These are phyloP conservation scores for Campylomormyrus tamandua DNA, from an alignment of 2,113 vertebrate species.

Conservation along the genomic window DNA sequence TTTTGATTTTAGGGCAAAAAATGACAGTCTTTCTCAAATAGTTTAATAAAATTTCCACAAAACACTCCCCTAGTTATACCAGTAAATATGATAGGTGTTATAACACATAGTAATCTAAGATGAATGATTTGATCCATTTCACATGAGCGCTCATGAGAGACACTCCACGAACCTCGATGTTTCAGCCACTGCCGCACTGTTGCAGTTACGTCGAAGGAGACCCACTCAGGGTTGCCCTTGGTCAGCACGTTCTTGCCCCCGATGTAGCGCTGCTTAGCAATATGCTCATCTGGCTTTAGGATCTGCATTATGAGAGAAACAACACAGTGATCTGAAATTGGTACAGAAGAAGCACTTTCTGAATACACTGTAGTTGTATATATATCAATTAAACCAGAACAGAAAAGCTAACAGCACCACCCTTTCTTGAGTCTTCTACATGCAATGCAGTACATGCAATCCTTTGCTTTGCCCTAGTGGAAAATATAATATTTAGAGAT, in stretches of 20 bases:
- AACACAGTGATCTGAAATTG: background rate
- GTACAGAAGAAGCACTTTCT: background rate
- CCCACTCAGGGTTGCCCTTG: slow-evolving; percentile 73
- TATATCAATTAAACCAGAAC: background rate
- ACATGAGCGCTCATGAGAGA: background rate
- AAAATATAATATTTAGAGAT: background rate
- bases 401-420: background rate
- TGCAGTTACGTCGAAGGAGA: slow-evolving; percentile 87
- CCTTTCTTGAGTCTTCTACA: background rate
- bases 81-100: background rate
- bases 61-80: background rate
- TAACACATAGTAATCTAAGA: background rate
- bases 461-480: background rate
- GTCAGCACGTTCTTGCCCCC: slow-evolving; percentile 80
- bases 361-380: background rate
- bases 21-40: background rate
- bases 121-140: background rate
- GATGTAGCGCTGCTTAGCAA: slow-evolving; percentile 82
- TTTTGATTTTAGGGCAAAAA: background rate
- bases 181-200: slow-evolving; percentile 82
- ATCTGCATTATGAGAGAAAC: slow-evolving; percentile 54
- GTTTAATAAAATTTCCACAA: background rate
- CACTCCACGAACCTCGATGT: slow-evolving; percentile 66
- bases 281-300: slow-evolving; percentile 76
- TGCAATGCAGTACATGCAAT: too few relatives aligned